A percentile compares a stretch with the other conserved stretches of the same genome.
Evolutionary conservation across 2,888 invertebrate species (phyloP).

Genomic region (Octonoba sinensis): DNA sequence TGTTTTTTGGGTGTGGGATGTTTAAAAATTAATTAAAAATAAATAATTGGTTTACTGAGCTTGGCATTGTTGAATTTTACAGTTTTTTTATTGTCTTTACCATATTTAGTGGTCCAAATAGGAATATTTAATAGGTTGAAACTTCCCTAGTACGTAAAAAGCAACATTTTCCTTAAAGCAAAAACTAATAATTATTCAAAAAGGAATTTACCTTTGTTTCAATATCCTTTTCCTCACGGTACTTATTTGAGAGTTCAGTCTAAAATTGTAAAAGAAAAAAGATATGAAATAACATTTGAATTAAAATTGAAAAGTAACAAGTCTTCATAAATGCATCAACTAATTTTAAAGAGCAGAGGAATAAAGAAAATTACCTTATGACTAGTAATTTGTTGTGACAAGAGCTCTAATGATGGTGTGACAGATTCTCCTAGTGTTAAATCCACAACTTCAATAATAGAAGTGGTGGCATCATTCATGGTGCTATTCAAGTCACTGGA

Average conservation of each 20-base stretch:
- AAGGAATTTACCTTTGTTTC: slow-evolving; percentile 62
- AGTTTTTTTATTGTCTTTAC: too few species aligned
- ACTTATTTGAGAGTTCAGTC: slow-evolving; percentile 19
- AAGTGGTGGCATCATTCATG: slow-evolving; percentile 63
- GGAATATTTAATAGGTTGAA: too few species aligned
- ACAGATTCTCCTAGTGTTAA: slow-evolving; percentile 65
- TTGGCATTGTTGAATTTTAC: too few species aligned
- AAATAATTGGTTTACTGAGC: too few species aligned
- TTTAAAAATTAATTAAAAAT: too few species aligned
- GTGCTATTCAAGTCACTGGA: slow-evolving; percentile 67
- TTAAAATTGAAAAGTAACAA: too few species aligned
- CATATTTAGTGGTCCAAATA: too few species aligned
- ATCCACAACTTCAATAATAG: slow-evolving; percentile 67
- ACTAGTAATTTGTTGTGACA: slow-evolving; percentile 18
- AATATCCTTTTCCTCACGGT: slow-evolving; percentile 41
- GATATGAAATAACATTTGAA: neutral
- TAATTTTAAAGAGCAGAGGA: neutral
- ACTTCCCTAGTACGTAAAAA: too few species aligned
- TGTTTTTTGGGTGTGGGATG: too few species aligned
- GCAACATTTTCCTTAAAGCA: too few species aligned
- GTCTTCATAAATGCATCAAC: too few species aligned
- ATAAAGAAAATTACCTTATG: slow-evolving; percentile 26
- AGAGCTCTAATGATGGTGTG: neutral
- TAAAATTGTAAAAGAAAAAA: slow-evolving; percentile 16
- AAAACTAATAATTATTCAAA: too few species aligned